Evolutionary conservation across 1,140 invertebrate species (phyloP).

Genomic region (Bombus sylvicola): DNA sequence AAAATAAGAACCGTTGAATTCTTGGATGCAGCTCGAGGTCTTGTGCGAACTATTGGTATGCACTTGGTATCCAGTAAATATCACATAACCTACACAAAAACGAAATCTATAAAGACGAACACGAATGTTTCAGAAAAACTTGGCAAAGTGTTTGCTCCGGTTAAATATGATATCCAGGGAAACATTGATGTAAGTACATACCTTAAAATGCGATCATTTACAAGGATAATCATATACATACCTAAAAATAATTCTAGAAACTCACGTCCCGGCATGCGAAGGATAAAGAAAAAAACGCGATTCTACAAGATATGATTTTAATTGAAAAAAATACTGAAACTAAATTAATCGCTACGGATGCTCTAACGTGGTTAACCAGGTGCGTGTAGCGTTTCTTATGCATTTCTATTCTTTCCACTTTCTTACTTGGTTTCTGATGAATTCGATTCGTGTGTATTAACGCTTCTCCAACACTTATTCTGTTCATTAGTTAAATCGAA

Average conservation of each 20-base stretch:
- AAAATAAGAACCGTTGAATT: constrained; percentile 86
- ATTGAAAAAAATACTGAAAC: constrained; percentile 83
- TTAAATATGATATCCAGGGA: constrained; percentile 89
- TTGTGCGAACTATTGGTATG: constrained; percentile 85
- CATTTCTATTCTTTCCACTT: neutral
- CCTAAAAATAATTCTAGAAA: constrained; percentile 83
- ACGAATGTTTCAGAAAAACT: constrained; percentile 85
- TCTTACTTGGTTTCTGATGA: neutral
- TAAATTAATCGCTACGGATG: constrained; percentile 82
- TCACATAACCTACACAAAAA: constrained; percentile 11
- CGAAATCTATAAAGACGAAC: neutral
- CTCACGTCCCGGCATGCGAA: constrained; percentile 84
- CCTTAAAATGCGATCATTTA: neutral
- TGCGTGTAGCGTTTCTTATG: constrained; percentile 63
- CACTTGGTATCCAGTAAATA: neutral
- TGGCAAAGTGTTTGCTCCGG: constrained; percentile 88
- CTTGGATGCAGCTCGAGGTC: constrained; percentile 84
- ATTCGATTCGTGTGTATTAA: neutral
- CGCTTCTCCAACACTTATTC: neutral
- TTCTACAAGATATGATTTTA: constrained; percentile 87
- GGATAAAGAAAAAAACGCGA: constrained; percentile 83
- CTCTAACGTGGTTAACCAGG: constrained; percentile 88
- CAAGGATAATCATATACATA: constrained; percentile 23
- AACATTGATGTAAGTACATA: constrained; percentile 87
- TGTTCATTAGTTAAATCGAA: constrained; percentile 10